Base-by-base conservation (phyloP, 2,888 invertebrate species). In the Chesias legatella region DNA sequence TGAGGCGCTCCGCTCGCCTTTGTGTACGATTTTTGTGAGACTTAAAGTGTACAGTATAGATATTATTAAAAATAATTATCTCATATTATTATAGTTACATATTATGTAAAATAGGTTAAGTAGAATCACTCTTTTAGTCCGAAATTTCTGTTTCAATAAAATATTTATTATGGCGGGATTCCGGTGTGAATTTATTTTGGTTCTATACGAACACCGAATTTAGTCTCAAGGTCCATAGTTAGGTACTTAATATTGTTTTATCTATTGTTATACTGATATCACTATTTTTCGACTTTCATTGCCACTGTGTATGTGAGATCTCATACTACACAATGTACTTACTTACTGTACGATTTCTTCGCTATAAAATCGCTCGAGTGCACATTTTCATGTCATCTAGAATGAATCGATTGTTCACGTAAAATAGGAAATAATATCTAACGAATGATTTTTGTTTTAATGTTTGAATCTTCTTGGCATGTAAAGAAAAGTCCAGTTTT, bases 21-120 rank as follows among this genome's bases (percentile, higher is more conserved):
- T 54, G 73, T 75, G 74, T 71, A 70, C 62, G 71, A 67, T 67
- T 70, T 70, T 65, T 79, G 78, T 80, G 80, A 79, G 77, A 86
- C 79, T 78, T 67, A 53, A 77, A 82, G 83, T 85, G 83, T 86
- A 88, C 88, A 88, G 82, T 78, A 79, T 78, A 84, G 78, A 79
- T 78, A 73, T 67, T 80, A 80, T 73, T 67, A 65, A 73, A 76
- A 71, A 71, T 78, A 79, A 73, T 77, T 74, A 82, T 78, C 73
- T 75, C 71, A 69, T 75, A 78, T 72, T 69, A 48, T 52, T 49
- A 42, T 48, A 42, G 32, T 36, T 51, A 48, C 39, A 41, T 58
- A 75, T 68, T 80, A 80, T 67, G 70, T 66, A 75, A 71, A 72
- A 43, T 75, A 79, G 69, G 53, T 45, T 83, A 84, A 81, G 82